phyloP scores from a whole-genome alignment of 1,140 invertebrate species.

The Philotrypesis tridentata region DNA sequence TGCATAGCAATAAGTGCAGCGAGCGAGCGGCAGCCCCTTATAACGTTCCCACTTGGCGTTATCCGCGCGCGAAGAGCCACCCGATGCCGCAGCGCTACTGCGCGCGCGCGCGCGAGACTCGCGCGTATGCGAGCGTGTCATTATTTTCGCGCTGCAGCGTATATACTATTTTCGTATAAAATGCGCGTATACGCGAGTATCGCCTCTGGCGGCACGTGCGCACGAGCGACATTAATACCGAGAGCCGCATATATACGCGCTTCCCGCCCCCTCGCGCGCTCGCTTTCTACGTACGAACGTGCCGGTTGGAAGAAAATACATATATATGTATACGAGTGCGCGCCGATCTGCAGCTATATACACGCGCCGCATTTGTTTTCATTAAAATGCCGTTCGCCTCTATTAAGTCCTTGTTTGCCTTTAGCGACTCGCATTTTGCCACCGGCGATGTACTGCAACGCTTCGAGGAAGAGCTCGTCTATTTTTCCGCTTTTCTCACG shows the following conservation, averaged over 20 bases:
- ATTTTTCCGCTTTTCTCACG: not conserved
- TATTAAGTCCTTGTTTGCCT: slow-evolving; percentile 55
- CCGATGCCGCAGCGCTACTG: slow-evolving; percentile 43
- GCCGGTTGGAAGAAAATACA: slow-evolving; percentile 15
- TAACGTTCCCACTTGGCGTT: slow-evolving; percentile 27
- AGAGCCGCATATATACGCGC: slow-evolving; percentile 14
- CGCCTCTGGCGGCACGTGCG: slow-evolving; percentile 41
- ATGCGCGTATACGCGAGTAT: not conserved
- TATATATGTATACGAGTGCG: no score
- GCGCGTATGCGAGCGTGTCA: slow-evolving; percentile 57
- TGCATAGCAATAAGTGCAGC: not conserved
- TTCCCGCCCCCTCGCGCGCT: not conserved
- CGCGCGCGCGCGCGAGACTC: not conserved
- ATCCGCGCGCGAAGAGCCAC: slow-evolving; percentile 18
- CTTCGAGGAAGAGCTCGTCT: not conserved
- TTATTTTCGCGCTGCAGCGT: slow-evolving; percentile 62
- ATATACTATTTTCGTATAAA: slow-evolving; percentile 64
- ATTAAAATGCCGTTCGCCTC: slow-evolving; percentile 64
- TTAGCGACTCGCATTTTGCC: slow-evolving; percentile 49
- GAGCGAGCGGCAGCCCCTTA: slow-evolving; percentile 22
- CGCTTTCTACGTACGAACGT: slow-evolving; percentile 5
- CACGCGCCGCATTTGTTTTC: slow-evolving; percentile 70
- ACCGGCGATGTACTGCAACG: not conserved
- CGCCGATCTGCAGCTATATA: not conserved
- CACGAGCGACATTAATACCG: slow-evolving; percentile 52